Base-by-base conservation (phyloP, 2,797 vertebrate species). In the Gallinago solitaria region DNA sequence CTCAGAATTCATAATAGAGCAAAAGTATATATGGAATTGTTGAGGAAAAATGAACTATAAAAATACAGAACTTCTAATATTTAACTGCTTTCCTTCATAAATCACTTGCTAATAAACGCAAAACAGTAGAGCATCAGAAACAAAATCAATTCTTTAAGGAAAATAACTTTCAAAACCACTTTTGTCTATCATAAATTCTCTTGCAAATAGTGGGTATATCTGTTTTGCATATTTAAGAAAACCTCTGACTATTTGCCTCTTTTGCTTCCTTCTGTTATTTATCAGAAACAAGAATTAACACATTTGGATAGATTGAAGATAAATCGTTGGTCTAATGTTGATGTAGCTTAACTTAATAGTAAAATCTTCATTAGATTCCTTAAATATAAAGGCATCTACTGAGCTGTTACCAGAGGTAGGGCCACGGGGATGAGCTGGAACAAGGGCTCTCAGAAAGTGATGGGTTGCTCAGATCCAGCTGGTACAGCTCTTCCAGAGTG, bases 21-120 rank as follows among this genome's bases (percentile, higher is more conserved):
- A 80, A 90, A 94, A 79, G 45, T 67, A 61, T 77, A 80, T 70
- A 89, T 83, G 69, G 45, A 93, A 87, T 76, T 95, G 73, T 39
- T 75, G 37, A 84, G 61, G 61, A 64, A 91, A 89, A 83, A 80
- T 60, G 61, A 81, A 45, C 80, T 32, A 11, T 74, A 82, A 86
- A 87, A 83, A 87, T 88, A 84, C 6, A 60, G 43, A 61, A 79
- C 33, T 82, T 48, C 16, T 70, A 85, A 89, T 93, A 85, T 74
- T 89, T 75, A 93, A 84, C 83, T 84, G 56, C 25, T 82, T 92
- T 94, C 80, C 51, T 89, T 87, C 91, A 94, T 91, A 92, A 95
- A 93, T 88, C 95, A 83, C 48, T 87, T 87, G 41, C 48, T 83
- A 83, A 83, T 89, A 86, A 95, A 87, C 60, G 33, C 51, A 86